Percentiles rank a stretch among this genome's conserved stretches.
These are phyloP conservation scores for Parthenolecanium corni DNA, from an alignment of 2,888 invertebrate species.

Conservation along the genomic window DNA sequence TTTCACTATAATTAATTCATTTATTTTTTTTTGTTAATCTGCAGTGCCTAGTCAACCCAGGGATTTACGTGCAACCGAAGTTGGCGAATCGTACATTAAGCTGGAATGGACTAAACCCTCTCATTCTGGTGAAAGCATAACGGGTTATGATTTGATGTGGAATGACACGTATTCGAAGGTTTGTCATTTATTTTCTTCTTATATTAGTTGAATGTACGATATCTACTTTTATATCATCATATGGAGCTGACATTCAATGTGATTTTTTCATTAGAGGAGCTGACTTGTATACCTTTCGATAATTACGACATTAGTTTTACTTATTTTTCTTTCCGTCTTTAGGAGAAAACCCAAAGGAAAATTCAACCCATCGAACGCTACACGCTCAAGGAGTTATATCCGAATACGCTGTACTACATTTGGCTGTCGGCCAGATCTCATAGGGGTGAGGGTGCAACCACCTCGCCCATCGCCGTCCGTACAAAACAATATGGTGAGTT, in stretches of 20 bases:
- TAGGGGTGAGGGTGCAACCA: constrained; percentile 88
- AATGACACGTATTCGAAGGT: constrained; percentile 86
- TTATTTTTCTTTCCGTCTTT: no score
- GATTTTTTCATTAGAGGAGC: no score
- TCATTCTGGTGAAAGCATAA: constrained; percentile 83
- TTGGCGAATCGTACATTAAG: constrained; percentile 80
- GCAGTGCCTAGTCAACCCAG: constrained; percentile 92
- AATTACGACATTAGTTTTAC: no score
- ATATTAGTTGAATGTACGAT: background rate
- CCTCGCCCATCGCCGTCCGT: constrained; percentile 83
- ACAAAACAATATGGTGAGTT: constrained; percentile 96
- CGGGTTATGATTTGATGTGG: constrained; percentile 93
- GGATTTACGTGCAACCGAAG: constrained; percentile 72
- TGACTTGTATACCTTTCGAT: no score
- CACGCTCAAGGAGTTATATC: constrained; percentile 79
- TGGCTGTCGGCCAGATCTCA: constrained; percentile 91
- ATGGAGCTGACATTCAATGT: no score
- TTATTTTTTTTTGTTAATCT: constrained; percentile 13
- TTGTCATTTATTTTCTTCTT: constrained; percentile 23
- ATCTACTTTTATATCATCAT: no score
- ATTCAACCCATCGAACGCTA: constrained; percentile 66
- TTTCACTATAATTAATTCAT: no score
- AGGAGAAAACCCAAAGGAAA: constrained; percentile 64
- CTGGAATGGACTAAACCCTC: constrained; percentile 86
- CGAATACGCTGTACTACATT: constrained; percentile 91